Evolutionary conservation across 1,140 invertebrate genomes (phyloP), one percentile per base, ranked within the genome.

Genomic region (Argopecten irradians): DNA sequence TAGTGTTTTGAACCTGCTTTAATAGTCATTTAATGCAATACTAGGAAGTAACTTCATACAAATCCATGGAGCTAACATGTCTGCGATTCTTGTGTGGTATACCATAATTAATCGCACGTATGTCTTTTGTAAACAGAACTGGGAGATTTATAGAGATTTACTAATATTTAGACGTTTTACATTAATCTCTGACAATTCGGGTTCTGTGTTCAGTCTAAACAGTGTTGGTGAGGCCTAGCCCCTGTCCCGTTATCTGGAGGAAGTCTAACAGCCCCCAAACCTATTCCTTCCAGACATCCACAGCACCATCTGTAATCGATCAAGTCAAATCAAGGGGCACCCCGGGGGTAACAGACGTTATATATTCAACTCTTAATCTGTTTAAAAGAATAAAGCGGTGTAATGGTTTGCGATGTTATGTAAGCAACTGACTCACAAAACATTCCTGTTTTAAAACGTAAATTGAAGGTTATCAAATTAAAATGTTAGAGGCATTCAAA

Each of bases 131-230:
- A 71, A 71, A 71, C 55, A 71, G 22, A 28, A 11, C 55, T 71
- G 55, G 55, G 55, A n/a, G 55, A 71, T 71, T 5, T 71, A 71
- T 71, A 71, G 55, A n/a, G n/a, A 71, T 28, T 71, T 71, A 71
- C 55, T 71, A 71, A 71, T 71, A 71, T 71, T 71, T 71, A 71
- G 55, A 71, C 55, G 55, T 71, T 71, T 71, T 71, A n/a, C 55
- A 71, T 71, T 71, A 28, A 71, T 71, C 55, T 71, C 55, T 71
- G 55, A 71, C 55, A 71, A 28, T 71, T 11, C 28, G 22, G 55
- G 55, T n/a, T 28, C 55, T 71, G 55, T 71, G 22, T 71, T 71
- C 55, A 71, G 55, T 71, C 55, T 71, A 71, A 71, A 71, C 55
- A 71, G n/a, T 71, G 55, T 28, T 28, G 55, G 28, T 71, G 55